Evolutionary conservation across 2,113 vertebrate species (phyloP), one percentile per base, ranked within the genome.

Genomic region (Machaerirhynchus nigripectus): DNA sequence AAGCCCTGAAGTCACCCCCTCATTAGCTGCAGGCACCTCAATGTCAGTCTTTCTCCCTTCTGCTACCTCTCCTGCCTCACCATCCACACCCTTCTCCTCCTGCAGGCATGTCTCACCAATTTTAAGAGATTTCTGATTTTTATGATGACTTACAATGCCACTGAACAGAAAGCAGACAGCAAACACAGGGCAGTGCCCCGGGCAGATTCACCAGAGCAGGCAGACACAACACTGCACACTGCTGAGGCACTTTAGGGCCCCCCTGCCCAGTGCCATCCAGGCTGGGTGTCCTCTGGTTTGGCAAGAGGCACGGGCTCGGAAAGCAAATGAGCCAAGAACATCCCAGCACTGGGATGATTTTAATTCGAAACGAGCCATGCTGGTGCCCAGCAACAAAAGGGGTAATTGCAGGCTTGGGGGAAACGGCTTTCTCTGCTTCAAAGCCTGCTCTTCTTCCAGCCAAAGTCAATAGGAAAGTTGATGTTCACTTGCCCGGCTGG

Each of bases 291-390:
- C 70, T 86, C 87, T 83, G 57, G 49, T 85, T 74, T 95, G 82
- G 90, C 52, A 86, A 88, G 90, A 89, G 77, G 65, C 81, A 87
- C 0, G 0, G 59, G 75, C 63, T 90, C 0, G 0, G 78, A 44
- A 67, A 67, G 85, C 11, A 59, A 88, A 80, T 0, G 17, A 93
- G 75, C 85, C 84, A 94, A 84, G 68, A 90, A 90, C 73, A 90
- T 56, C 87, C 79, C 88, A 78, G 68, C 64, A 52, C 42, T 53
- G 76, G 68, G 91, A 81, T 77, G 71, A 63, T 55, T 96, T 93
- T 90, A 92, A 93, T 95, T 95, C 0, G 0, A 60, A 93, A 90
- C 68, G 69, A 95, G 83, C 86, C 40, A 35, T 31, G 83, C 80
- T 70, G 71, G 84, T 86, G 55, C 1, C 2, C 82, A 95, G 57